Conservation (phyloP, 2,797 vertebrate genomes). For the Toxotes lorentzi region DNA sequence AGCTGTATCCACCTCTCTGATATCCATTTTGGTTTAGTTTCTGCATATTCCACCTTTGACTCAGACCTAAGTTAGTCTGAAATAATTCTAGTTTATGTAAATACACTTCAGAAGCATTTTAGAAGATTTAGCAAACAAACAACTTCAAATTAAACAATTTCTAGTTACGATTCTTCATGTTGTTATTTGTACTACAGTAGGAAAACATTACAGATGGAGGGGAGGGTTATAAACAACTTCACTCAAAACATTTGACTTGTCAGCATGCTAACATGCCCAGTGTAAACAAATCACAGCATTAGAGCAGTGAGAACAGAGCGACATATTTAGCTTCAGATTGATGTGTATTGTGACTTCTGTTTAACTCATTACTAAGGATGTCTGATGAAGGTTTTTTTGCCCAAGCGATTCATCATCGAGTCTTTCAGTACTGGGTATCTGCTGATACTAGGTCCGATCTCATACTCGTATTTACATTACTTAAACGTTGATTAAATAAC, state of each 20-base stretch:
- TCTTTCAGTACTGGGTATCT: not conserved
- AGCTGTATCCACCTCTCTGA: constrained; percentile 59
- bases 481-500: not conserved
- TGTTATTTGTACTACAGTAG: constrained; percentile 19
- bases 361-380: not conserved
- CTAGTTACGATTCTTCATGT: constrained; percentile 8
- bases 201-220: constrained; percentile 15
- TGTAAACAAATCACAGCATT: constrained; percentile 8
- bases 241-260: not conserved
- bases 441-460: not conserved
- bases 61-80: constrained; percentile 58
- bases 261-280: constrained; percentile 11
- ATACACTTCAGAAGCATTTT: constrained; percentile 28
- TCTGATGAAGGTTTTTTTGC: not conserved
- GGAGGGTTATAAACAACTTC: constrained; percentile 7
- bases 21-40: constrained; percentile 69
- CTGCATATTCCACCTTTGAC: constrained; percentile 64
- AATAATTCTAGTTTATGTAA: constrained; percentile 50
- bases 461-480: not conserved
- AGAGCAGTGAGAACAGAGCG: constrained; percentile 6
- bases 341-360: not conserved
- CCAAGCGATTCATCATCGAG: no score
- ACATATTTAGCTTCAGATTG: not conserved
- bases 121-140: constrained; percentile 36
- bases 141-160: constrained; percentile 27